Evolutionary conservation across 2,888 invertebrate species (phyloP).

Genomic region (Argyresthia goedartella): DNA sequence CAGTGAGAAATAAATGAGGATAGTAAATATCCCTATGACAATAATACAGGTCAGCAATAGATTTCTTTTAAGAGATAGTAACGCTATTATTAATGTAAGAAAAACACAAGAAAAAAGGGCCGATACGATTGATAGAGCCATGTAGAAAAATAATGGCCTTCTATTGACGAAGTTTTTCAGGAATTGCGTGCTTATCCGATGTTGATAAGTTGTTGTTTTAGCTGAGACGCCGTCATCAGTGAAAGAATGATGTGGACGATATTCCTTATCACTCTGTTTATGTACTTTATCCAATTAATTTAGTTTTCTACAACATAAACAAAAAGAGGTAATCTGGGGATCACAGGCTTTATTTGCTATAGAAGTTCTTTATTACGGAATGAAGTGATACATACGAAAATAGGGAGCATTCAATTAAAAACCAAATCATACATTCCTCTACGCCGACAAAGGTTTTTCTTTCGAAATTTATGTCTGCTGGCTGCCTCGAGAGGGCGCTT

Average conservation of each 20-base stretch:
- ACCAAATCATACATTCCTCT: constrained; percentile 62
- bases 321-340: no score
- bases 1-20: constrained; percentile 55
- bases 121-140: constrained; percentile 35
- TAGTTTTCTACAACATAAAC: no score
- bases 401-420: constrained; percentile 66
- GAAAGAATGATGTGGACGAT: background rate
- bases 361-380: no score
- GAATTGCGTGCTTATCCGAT: constrained; percentile 12
- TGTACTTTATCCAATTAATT: no score
- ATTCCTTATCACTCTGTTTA: background rate
- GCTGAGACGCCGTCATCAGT: no score
- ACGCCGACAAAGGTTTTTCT: constrained; percentile 66
- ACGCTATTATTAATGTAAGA: constrained; percentile 61
- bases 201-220: background rate
- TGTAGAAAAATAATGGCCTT: constrained; percentile 38
- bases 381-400: no score
- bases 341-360: no score
- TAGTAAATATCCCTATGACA: constrained; percentile 69
- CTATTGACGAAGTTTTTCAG: constrained; percentile 35
- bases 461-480: constrained; percentile 61
- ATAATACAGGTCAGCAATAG: constrained; percentile 72
- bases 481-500: constrained; percentile 45
- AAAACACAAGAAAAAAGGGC: constrained; percentile 60
- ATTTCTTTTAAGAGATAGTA: constrained; percentile 57